phyloP scores from a whole-genome alignment of 2,113 vertebrate genomes.

The Oceanites oceanicus region DNA sequence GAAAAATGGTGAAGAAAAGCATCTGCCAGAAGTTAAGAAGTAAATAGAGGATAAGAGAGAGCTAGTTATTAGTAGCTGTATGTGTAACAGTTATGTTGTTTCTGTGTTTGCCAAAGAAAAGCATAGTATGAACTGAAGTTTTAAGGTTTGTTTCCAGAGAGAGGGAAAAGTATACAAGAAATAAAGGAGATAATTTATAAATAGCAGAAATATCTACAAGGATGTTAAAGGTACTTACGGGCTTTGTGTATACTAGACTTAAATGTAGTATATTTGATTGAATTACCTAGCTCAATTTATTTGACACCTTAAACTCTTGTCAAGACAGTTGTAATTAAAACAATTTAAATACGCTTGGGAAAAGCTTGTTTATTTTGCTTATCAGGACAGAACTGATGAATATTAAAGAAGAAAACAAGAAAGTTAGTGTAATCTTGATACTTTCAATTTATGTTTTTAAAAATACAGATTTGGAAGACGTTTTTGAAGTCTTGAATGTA shows the following conservation, averaged over 20 bases:
- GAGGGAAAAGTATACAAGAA: not conserved
- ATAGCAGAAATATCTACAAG: not conserved
- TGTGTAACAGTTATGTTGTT: accelerated
- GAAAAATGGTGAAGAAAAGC: accelerated
- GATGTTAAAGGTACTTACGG: not conserved
- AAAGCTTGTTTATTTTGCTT: not conserved
- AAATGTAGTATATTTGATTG: not conserved
- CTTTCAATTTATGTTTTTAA: not conserved
- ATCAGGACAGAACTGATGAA: not conserved
- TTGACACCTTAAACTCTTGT: not conserved
- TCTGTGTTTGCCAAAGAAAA: not conserved
- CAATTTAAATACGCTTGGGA: not conserved
- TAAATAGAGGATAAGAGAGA: not conserved
- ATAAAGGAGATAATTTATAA: not conserved
- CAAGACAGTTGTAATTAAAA: not conserved
- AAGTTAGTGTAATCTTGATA: not conserved
- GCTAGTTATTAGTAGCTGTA: accelerated
- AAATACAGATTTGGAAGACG: not conserved
- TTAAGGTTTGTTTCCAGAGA: not conserved
- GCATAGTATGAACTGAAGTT: not conserved
- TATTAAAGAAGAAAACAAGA: not conserved
- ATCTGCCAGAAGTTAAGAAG: too few relatives aligned
- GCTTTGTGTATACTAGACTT: not conserved
- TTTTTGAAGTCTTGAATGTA: not conserved
- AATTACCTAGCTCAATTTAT: not conserved